Evolutionary conservation across 2,797 vertebrate genomes (phyloP).

Genomic region (Sarcophilus harrisii): DNA sequence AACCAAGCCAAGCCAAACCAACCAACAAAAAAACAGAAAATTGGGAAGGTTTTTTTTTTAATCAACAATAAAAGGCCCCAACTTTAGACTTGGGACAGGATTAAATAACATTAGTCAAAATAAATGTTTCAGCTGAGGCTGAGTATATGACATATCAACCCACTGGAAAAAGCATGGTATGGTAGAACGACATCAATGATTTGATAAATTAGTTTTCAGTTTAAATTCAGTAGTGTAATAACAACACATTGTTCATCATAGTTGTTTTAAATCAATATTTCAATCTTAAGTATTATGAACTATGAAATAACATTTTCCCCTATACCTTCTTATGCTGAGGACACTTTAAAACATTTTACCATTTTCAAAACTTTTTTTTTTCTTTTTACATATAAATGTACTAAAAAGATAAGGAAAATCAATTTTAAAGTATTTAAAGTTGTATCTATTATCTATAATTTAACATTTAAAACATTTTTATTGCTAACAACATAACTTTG

Average conservation of each 20-base stretch:
- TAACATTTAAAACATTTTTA: not conserved
- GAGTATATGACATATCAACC: not conserved
- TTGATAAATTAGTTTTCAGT: not conserved
- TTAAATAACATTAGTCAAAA: conserved; percentile 32
- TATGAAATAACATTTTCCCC: not conserved
- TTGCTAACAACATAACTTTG: not conserved
- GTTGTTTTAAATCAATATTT: not conserved
- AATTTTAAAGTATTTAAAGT: not conserved
- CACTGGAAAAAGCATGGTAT: conserved; percentile 8
- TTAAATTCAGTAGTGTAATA: not conserved
- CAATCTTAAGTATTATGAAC: not conserved
- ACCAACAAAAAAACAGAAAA: not conserved
- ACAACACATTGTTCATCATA: not conserved
- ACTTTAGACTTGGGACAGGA: conserved; percentile 37
- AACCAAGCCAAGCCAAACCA: conserved; percentile 20
- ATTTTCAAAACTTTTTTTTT: not conserved
- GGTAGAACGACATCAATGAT: conserved; percentile 3
- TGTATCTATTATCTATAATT: not conserved
- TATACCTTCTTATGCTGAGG: not conserved
- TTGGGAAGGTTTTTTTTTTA: too few species aligned
- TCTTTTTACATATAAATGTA: not conserved
- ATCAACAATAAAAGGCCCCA: conserved; percentile 22
- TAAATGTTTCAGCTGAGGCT: not conserved
- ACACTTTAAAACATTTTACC: not conserved
- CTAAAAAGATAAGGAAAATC: not conserved